Base-by-base conservation (phyloP, 2,797 vertebrate genomes). In the Paratrypauchen microcephalus region DNA sequence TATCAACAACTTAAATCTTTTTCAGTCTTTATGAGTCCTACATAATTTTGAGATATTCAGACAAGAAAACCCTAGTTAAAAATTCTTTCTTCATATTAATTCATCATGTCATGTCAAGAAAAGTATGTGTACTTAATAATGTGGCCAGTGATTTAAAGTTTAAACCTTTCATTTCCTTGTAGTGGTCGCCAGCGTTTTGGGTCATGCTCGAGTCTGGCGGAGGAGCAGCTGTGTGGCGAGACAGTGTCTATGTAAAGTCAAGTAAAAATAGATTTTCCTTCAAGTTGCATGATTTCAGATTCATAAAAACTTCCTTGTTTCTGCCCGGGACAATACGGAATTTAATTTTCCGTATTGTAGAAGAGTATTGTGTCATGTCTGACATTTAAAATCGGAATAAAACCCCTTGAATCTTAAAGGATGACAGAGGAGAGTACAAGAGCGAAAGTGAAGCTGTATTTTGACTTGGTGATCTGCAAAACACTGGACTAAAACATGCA, bases 401-500 rank as follows among this genome's bases (percentile, higher is more conserved):
- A 85, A 84, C 65, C 24, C 72, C 28, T 39, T 23, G 45, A 45
- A 64, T 70, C 71, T 24, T 58, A 72, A 55, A 55, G 60, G 21
- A 73, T 72, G 54, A 69, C 62, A 36, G 57, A 52, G 47, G 56
- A 68, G 68, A 52, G 30, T 69, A 70, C 28, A n/a, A 58, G 73
- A 78, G 21, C 39, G 71, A 65, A 48, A 64, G 79, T 75, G 11
- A 50, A 75, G 78, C 67, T 75, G 76, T 62, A 65, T 74, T 28
- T 50, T 36, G 66, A 66, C 62, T 59, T 69, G 74, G 79, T 19
- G 12, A 76, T 77, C 58, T 19, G 72, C 2, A 23, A 66, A 93
- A 93, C 94, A 95, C 91, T 79, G 93, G 93, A 93, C 94, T 94
- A 95, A 88, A 94, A 96, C 96, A 98, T 96, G 96, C 96, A 97